Evolutionary conservation across 2,797 vertebrate genomes (phyloP).

Genomic region (Ctenosaura bakeri): DNA sequence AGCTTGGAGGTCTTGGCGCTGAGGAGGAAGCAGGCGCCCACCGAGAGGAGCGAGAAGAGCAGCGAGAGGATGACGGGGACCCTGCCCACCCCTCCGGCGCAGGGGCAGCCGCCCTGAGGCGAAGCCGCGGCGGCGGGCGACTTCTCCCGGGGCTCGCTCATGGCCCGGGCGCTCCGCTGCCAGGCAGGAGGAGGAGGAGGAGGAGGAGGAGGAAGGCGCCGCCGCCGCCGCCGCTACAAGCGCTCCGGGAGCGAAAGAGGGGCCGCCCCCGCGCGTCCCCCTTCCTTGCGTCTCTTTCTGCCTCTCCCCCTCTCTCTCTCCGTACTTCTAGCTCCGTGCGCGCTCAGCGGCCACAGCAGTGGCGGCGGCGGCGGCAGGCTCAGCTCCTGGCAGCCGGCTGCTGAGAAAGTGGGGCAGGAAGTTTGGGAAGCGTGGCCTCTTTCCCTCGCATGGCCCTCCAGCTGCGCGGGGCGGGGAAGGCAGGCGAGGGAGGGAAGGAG

Average conservation of each 20-base stretch:
- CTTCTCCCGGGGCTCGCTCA: conserved; percentile 24
- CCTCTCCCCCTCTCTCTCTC: background rate
- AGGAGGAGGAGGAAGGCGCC: too few species aligned
- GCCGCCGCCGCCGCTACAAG: too few species aligned
- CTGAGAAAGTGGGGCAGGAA: conserved; percentile 23
- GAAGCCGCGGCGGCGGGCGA: conserved; percentile 9
- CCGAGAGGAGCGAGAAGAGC: conserved; percentile 87
- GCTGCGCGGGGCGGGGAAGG: conserved; percentile 67
- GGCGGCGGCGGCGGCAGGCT: background rate
- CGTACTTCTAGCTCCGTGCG: background rate
- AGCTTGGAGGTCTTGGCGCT: conserved; percentile 86
- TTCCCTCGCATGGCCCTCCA: conserved; percentile 52
- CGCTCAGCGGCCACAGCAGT: background rate
- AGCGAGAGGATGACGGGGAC: conserved; percentile 82
- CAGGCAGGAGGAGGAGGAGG: too few species aligned
- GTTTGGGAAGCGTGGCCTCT: conserved; percentile 54
- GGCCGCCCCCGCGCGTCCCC: too few species aligned
- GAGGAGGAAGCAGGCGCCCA: conserved; percentile 88
- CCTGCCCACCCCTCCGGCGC: conserved; percentile 45
- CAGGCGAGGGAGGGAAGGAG: conserved; percentile 14
- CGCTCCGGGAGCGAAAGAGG: background rate
- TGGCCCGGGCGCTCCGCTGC: background rate
- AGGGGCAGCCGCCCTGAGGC: conserved; percentile 64
- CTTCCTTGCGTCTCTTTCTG: background rate
- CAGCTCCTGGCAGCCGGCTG: conserved; percentile 18